Evolutionary conservation across 1,140 invertebrate genomes (phyloP).

Genomic region (Heterodera carotae): DNA sequence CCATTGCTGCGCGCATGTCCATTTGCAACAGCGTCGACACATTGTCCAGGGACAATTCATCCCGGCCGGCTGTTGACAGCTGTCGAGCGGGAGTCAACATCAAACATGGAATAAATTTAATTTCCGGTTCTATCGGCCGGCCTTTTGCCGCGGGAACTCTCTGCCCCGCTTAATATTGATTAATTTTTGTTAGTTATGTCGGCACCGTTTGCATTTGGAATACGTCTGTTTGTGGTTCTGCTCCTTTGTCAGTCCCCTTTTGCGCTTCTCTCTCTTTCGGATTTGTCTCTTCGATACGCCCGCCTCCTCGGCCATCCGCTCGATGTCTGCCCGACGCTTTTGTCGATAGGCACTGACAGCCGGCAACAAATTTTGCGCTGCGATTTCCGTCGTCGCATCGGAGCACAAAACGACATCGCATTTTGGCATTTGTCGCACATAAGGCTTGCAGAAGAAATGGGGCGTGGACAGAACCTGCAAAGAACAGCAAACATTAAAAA

Average conservation of each 20-base stretch:
- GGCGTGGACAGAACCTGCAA: constrained; percentile 50
- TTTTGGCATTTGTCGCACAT: constrained; percentile 49
- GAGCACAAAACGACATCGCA: constrained; percentile 1
- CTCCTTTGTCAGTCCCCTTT: constrained; percentile 37
- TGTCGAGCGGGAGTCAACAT: no score
- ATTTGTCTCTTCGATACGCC: constrained; percentile 56
- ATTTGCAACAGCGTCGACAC: constrained; percentile 56
- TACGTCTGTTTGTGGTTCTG: constrained; percentile 41
- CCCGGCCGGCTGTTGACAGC: constrained; percentile 56
- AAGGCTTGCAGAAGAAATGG: constrained; percentile 60
- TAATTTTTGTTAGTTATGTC: no score
- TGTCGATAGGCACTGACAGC: constrained; percentile 44
- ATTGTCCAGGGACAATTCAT: constrained; percentile 41
- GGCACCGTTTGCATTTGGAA: constrained; percentile 27
- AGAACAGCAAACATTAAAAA: constrained; percentile 25
- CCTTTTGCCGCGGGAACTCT: neutral
- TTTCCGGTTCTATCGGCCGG: neutral
- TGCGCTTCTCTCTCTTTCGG: constrained; percentile 55
- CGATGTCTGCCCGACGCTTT: constrained; percentile 49
- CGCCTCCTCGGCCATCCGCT: constrained; percentile 50
- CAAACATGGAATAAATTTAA: constrained; percentile 32
- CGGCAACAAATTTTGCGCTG: neutral
- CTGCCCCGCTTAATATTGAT: neutral
- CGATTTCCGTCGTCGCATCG: neutral
- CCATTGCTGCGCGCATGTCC: constrained; percentile 33